Percentiles rank a stretch among this genome's conserved stretches.
Evolutionary conservation across 2,888 invertebrate species (phyloP).

Genomic region (Spicauda simplicius): DNA sequence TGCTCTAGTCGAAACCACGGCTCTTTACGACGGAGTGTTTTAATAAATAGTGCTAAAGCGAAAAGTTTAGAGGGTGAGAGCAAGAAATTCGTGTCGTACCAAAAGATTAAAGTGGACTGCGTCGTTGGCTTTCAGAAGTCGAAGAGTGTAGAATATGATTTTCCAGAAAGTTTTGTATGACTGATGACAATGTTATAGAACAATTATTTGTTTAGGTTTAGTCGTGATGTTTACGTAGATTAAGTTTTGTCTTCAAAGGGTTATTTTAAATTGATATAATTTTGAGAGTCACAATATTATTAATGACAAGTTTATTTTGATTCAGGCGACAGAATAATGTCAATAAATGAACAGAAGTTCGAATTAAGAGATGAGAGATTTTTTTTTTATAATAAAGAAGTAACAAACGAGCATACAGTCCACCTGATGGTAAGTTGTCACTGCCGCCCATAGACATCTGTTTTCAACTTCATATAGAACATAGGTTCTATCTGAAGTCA

Average conservation of each 20-base stretch:
- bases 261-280: slow-evolving; percentile 2
- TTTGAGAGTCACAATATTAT: background rate
- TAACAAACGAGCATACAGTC: too few relatives aligned
- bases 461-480: too few relatives aligned
- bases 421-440: too few relatives aligned
- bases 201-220: slow-evolving; percentile 44
- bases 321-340: too few relatives aligned
- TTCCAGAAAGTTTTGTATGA: slow-evolving; percentile 79
- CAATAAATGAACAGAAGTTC: too few relatives aligned
- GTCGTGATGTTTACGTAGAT: slow-evolving; percentile 33
- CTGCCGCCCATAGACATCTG: too few relatives aligned
- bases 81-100: slow-evolving; percentile 64
- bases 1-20: slow-evolving; percentile 55
- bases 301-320: background rate
- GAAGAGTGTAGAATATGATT: slow-evolving; percentile 70
- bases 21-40: slow-evolving; percentile 79
- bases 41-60: slow-evolving; percentile 76
- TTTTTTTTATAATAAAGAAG: too few relatives aligned
- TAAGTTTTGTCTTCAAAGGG: background rate
- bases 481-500: too few relatives aligned
- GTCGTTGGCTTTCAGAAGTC: slow-evolving; percentile 75
- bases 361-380: too few relatives aligned
- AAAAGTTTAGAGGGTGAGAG: slow-evolving; percentile 69
- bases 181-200: slow-evolving; percentile 40
- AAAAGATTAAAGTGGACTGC: slow-evolving; percentile 73